phyloP scores from a whole-genome alignment of 2,113 vertebrate genomes.

The Kryptolebias marmoratus region DNA sequence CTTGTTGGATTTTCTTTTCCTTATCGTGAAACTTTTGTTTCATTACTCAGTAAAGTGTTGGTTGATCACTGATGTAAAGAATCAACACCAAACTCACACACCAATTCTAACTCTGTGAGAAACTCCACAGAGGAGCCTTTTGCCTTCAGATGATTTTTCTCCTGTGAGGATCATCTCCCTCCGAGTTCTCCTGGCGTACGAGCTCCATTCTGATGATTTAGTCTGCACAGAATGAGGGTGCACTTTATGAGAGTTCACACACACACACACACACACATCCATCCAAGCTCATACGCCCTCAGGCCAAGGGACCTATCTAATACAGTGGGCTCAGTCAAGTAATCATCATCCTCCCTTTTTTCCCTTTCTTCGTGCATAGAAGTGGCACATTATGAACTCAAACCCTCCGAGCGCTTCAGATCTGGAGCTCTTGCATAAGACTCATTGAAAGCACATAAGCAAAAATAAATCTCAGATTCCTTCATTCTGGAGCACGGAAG shows the following conservation, averaged over 20 bases:
- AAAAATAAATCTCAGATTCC: slow-evolving; percentile 41
- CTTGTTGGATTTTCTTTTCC: too few species aligned
- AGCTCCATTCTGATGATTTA: slow-evolving; percentile 63
- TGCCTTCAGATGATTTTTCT: slow-evolving; percentile 60
- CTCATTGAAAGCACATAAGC: slow-evolving; percentile 24
- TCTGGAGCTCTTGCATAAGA: slow-evolving; percentile 64
- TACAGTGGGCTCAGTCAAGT: slow-evolving; percentile 69
- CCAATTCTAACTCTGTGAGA: slow-evolving; percentile 36
- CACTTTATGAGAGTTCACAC: slow-evolving; percentile 21
- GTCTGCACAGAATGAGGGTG: slow-evolving; percentile 22
- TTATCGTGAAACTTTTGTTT: too few species aligned
- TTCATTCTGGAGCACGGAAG: slow-evolving; percentile 1
- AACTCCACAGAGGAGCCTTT: slow-evolving; percentile 44
- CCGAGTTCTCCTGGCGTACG: slow-evolving; percentile 45
- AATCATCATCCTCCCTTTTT: slow-evolving; percentile 43
- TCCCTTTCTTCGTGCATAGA: slow-evolving; percentile 28
- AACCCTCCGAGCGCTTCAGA: slow-evolving; percentile 49
- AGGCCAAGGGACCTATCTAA: slow-evolving; percentile 62
- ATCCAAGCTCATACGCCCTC: slow-evolving; percentile 15
- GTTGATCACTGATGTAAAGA: background rate
- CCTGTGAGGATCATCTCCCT: slow-evolving; percentile 53
- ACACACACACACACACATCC: slow-evolving; percentile 14
- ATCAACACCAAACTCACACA: slow-evolving; percentile 21
- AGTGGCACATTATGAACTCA: slow-evolving; percentile 52
- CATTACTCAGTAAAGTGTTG: too few species aligned